Percentiles rank a stretch among this genome's conserved stretches.
phyloP scores from a whole-genome alignment of 1,140 invertebrate species.

The Macrosteles quadrilineatus region DNA sequence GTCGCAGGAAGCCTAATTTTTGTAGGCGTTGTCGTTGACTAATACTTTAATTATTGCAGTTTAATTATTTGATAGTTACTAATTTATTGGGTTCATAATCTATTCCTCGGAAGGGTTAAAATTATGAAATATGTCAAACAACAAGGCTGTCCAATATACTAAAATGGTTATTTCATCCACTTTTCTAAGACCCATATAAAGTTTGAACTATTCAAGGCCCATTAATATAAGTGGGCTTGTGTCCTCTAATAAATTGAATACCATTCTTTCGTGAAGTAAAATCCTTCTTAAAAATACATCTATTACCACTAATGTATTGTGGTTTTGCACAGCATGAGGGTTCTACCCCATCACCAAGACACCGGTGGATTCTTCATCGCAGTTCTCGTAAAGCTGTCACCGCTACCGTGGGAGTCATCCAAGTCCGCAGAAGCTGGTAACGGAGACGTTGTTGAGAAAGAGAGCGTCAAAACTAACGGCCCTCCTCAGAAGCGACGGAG shows the following conservation, averaged over 20 bases:
- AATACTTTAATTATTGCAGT: too few relatives aligned
- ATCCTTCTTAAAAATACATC: too few relatives aligned
- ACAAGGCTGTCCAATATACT: too few relatives aligned
- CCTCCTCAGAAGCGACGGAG: constrained; percentile 68
- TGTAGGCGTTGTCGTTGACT: too few relatives aligned
- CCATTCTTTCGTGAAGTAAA: constrained; percentile 47
- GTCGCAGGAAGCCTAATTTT: too few relatives aligned
- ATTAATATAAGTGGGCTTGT: constrained; percentile 15
- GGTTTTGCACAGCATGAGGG: constrained; percentile 82
- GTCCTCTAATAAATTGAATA: background rate
- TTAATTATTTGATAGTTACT: too few relatives aligned
- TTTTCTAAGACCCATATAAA: background rate
- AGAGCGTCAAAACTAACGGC: constrained; percentile 44
- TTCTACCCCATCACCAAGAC: constrained; percentile 96
- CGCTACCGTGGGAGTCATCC: constrained; percentile 68
- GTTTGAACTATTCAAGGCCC: background rate
- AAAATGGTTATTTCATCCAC: too few relatives aligned
- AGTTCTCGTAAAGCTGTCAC: constrained; percentile 80
- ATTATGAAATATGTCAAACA: too few relatives aligned
- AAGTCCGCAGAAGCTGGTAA: background rate
- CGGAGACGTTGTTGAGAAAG: constrained; percentile 12
- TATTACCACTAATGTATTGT: too few relatives aligned
- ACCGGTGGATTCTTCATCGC: constrained; percentile 99
- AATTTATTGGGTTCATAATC: too few relatives aligned
- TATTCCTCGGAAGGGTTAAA: too few relatives aligned